These are phyloP conservation scores for Schizopygopsis malacanthus DNA, from an alignment of 2,797 vertebrate genomes.

Conservation along the genomic window DNA sequence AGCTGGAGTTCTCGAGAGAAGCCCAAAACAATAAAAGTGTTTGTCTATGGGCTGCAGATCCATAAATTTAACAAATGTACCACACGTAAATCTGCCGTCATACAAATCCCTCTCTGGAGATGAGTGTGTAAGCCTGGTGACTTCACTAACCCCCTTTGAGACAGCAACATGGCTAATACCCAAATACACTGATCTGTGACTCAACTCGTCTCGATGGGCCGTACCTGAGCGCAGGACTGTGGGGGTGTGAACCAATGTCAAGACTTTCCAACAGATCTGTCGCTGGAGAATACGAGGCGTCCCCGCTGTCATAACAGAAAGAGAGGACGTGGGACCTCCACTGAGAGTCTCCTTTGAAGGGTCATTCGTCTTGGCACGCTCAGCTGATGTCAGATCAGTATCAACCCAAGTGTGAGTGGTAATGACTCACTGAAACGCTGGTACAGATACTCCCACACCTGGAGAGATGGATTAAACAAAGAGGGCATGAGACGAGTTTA, in stretches of 20 bases:
- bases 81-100: constrained; percentile 21
- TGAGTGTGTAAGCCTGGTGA: constrained; percentile 18
- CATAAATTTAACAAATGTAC: constrained; percentile 2
- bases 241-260: constrained; percentile 31
- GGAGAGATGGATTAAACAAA: constrained; percentile 26
- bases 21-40: constrained; percentile 43
- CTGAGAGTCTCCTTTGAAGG: constrained; percentile 14
- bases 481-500: constrained; percentile 4
- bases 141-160: not conserved
- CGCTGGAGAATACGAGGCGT: not conserved
- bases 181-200: constrained; percentile 18
- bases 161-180: constrained; percentile 35
- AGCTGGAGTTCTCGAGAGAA: constrained; percentile 9
- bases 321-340: constrained; percentile 8
- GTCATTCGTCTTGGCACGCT: constrained; percentile 27
- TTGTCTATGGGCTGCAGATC: constrained; percentile 1
- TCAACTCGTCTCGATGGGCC: constrained; percentile 17
- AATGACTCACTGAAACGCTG: constrained; percentile 44
- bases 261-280: constrained; percentile 18
- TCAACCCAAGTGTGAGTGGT: constrained; percentile 20
- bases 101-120: not conserved
- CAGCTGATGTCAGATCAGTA: constrained; percentile 38
- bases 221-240: constrained; percentile 19
- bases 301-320: constrained; percentile 45
- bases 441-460: constrained; percentile 28